A percentile compares a stretch with the other conserved stretches of the same genome.
phyloP scores from a whole-genome alignment of 2,797 vertebrate genomes.

The Macroramphosus scolopax region DNA sequence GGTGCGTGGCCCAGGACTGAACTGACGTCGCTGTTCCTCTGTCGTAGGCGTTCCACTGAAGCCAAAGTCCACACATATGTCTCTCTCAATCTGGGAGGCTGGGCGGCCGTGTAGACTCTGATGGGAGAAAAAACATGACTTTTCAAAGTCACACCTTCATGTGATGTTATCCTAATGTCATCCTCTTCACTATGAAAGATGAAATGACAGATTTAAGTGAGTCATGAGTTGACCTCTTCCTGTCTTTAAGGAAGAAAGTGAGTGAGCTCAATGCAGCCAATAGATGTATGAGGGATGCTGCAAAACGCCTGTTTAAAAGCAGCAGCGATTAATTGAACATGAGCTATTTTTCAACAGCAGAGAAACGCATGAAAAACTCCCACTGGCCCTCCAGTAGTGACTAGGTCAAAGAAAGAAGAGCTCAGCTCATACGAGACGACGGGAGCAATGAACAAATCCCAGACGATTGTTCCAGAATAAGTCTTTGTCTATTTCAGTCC shows the following conservation, averaged over 20 bases:
- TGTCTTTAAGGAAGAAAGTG: slow-evolving; percentile 10
- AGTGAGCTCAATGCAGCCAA: slow-evolving; percentile 22
- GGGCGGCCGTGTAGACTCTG: slow-evolving; percentile 83
- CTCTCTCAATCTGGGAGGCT: slow-evolving; percentile 80
- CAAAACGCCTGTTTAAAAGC: slow-evolving; percentile 33
- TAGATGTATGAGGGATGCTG: slow-evolving; percentile 42
- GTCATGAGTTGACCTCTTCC: slow-evolving; percentile 25
- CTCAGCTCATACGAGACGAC: slow-evolving; percentile 26
- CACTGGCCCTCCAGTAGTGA: slow-evolving; percentile 31
- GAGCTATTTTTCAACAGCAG: slow-evolving; percentile 48
- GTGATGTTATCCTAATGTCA: slow-evolving; percentile 21
- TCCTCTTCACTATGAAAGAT: slow-evolving; percentile 25
- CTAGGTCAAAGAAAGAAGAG: slow-evolving; percentile 43
- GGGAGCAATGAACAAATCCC: slow-evolving; percentile 37
- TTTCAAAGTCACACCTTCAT: too few species aligned
- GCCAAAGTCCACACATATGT: slow-evolving; percentile 87
- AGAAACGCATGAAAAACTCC: slow-evolving; percentile 48
- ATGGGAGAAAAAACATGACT: slow-evolving; percentile 30
- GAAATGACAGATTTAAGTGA: slow-evolving; percentile 17
- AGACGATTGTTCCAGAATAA: slow-evolving; percentile 41
- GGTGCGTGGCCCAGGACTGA: slow-evolving; percentile 95
- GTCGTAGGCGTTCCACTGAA: slow-evolving; percentile 90
- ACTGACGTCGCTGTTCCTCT: slow-evolving; percentile 91
- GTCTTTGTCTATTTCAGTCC: slow-evolving; percentile 48
- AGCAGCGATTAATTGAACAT: slow-evolving; percentile 41